A percentile compares a stretch with the other conserved stretches of the same genome.
Conservation (phyloP, 2,797 vertebrate species). For the Urophycis tenuis region DNA sequence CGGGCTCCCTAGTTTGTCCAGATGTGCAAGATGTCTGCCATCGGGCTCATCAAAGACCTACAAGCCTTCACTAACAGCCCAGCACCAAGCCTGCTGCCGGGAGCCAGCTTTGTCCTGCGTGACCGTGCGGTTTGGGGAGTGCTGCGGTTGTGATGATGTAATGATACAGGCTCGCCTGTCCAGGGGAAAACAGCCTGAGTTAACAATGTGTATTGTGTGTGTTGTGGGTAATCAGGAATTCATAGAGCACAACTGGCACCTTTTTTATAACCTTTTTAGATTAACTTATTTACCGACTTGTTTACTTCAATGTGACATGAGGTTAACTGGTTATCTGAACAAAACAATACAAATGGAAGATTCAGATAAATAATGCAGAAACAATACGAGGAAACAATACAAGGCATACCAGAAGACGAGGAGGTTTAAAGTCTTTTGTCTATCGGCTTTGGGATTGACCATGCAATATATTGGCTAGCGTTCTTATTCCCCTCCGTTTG, state of each 20-base stretch:
- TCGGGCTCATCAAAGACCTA: slow-evolving; percentile 17
- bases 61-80: slow-evolving; percentile 19
- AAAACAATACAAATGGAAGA: neutral
- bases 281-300: neutral
- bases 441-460: neutral
- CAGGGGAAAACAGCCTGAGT: neutral
- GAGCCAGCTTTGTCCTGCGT: slow-evolving; percentile 15
- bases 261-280: neutral
- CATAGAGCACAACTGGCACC: neutral
- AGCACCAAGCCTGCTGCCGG: slow-evolving; percentile 33
- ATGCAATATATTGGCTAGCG: neutral
- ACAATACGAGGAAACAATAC: neutral
- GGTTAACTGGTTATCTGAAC: neutral
- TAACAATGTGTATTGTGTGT: neutral
- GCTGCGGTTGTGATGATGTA: neutral
- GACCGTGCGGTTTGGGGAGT: slow-evolving; percentile 7
- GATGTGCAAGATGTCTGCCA: neutral
- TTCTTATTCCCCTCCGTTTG: slow-evolving; percentile 17
- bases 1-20: slow-evolving; percentile 12
- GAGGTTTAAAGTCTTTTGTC: neutral
- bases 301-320: neutral
- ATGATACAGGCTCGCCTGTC: neutral
- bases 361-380: neutral
- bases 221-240: neutral
- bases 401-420: neutral